These are phyloP conservation scores for Ondatra zibethicus DNA, from an alignment of 2,113 vertebrate species.

Conservation along the genomic window DNA sequence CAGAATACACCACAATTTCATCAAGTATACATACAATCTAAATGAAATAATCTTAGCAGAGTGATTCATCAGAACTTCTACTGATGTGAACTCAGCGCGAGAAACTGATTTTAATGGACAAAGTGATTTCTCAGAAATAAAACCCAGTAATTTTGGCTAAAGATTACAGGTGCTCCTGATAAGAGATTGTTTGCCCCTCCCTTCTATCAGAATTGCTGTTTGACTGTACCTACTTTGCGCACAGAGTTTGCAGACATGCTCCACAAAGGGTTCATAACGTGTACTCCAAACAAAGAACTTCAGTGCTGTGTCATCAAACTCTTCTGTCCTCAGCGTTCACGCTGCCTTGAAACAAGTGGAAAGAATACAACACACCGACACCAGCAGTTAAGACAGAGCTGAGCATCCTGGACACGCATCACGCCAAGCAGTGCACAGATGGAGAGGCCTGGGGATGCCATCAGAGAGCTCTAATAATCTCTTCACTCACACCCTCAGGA, in stretches of 20 bases:
- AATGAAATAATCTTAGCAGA: neutral
- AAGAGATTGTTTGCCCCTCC: neutral
- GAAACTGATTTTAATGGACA: conserved; percentile 11
- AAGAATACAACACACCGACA: conserved; percentile 28
- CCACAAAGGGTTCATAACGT: conserved; percentile 99
- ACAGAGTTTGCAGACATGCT: conserved; percentile 96
- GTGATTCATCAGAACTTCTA: conserved; percentile 13
- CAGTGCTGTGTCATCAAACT: conserved; percentile 80
- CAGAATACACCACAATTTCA: neutral
- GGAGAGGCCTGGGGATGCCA: neutral
- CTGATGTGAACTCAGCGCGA: neutral
- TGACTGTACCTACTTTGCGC: conserved; percentile 90
- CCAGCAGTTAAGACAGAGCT: conserved; percentile 40
- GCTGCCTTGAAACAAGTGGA: conserved; percentile 69
- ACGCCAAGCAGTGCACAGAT: neutral
- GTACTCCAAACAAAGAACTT: conserved; percentile 79
- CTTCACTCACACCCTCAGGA: neutral
- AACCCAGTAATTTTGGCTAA: neutral
- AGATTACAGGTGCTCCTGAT: neutral
- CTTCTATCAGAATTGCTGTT: neutral
- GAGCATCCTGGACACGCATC: neutral
- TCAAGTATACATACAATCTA: neutral
- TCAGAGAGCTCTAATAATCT: neutral
- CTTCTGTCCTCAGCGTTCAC: conserved; percentile 79
- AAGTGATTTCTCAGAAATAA: conserved; percentile 32